These are phyloP conservation scores for Oryzias sinensis DNA, from an alignment of 2,797 vertebrate genomes.

Conservation along the genomic window DNA sequence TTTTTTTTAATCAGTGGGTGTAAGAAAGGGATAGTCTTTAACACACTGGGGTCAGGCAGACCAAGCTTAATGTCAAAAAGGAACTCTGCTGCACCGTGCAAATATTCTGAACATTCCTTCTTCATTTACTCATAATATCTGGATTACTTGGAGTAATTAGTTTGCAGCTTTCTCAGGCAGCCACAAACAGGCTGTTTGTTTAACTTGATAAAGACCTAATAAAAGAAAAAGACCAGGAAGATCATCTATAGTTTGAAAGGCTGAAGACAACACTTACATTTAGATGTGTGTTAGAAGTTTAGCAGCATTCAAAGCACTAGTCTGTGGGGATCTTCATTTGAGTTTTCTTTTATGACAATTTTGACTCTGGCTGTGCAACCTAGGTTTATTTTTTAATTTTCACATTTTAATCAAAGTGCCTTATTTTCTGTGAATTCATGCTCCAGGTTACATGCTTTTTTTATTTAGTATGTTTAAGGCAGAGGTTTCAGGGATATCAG, in stretches of 20 bases:
- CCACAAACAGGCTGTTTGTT: constrained; percentile 20
- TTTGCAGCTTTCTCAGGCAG: constrained; percentile 41
- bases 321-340: too few relatives aligned
- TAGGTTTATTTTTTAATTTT: too few relatives aligned
- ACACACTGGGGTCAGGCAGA: constrained; percentile 5
- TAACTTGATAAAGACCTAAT: not conserved
- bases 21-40: constrained; percentile 17
- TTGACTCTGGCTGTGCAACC: too few relatives aligned
- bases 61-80: not conserved
- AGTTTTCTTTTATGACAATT: too few relatives aligned
- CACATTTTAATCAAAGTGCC: too few relatives aligned
- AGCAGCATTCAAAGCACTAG: not conserved
- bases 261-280: not conserved
- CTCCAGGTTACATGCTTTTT: too few relatives aligned
- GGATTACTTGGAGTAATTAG: constrained; percentile 56
- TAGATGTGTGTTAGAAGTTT: not conserved
- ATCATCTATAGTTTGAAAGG: not conserved
- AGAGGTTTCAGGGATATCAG: too few relatives aligned
- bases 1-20: constrained; percentile 23
- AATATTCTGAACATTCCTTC: constrained; percentile 52
- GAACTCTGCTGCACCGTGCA: constrained; percentile 48
- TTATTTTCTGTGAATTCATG: too few relatives aligned
- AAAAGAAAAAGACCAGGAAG: not conserved
- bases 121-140: constrained; percentile 65
- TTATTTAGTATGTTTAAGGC: too few relatives aligned